phyloP scores from a whole-genome alignment of 2,888 invertebrate genomes.

The Hemistola chrysoprasaria region DNA sequence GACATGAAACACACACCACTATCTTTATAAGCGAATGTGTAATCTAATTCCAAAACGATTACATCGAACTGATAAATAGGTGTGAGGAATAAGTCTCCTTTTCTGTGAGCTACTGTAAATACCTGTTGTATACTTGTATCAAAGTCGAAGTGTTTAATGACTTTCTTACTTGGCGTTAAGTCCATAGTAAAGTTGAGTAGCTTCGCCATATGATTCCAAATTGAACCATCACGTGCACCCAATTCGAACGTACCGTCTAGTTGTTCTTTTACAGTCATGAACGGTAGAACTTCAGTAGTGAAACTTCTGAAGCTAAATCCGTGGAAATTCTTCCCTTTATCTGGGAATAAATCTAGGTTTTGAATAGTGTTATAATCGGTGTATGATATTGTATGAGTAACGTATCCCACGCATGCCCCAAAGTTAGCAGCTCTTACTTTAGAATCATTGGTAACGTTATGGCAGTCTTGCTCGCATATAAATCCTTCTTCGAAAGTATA shows the following conservation, averaged over 20 bases:
- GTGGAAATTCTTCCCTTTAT: constrained; percentile 55
- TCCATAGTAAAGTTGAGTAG: constrained; percentile 65
- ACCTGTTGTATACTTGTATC: constrained; percentile 53
- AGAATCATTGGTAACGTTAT: constrained; percentile 50
- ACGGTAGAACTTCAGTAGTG: constrained; percentile 49
- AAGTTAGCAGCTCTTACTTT: constrained; percentile 46
- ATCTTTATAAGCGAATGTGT: constrained; percentile 53
- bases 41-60: constrained; percentile 57
- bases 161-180: constrained; percentile 39
- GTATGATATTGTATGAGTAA: constrained; percentile 39
- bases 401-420: constrained; percentile 61
- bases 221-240: constrained; percentile 53
- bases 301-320: constrained; percentile 51
- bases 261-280: constrained; percentile 41
- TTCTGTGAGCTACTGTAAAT: constrained; percentile 54
- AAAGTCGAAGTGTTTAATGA: constrained; percentile 49
- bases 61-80: constrained; percentile 68
- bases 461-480: constrained; percentile 50
- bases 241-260: constrained; percentile 48
- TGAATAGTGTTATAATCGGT: constrained; percentile 25
- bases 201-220: constrained; percentile 59
- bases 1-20: constrained; percentile 69
- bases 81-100: constrained; percentile 55
- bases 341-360: constrained; percentile 46
- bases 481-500: constrained; percentile 46